Evolutionary conservation across 2,113 vertebrate genomes (phyloP).

Genomic region (Noturus placidus): DNA sequence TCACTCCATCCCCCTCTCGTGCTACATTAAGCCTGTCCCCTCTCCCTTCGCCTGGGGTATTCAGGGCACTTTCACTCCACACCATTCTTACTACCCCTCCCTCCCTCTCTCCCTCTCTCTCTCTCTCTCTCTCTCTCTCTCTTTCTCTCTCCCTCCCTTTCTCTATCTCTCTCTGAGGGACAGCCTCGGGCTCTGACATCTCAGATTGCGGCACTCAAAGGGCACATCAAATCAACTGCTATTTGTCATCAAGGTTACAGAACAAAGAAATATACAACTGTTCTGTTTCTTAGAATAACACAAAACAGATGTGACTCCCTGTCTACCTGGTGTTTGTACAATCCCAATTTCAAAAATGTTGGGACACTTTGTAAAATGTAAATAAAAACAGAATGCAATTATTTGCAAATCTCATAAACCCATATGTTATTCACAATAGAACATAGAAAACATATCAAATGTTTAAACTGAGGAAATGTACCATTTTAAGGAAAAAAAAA

Average conservation of each 20-base stretch:
- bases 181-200: conserved; percentile 43
- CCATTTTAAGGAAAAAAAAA: no score
- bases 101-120: conserved; percentile 21
- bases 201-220: conserved; percentile 49
- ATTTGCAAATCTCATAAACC: no score
- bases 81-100: conserved; percentile 33
- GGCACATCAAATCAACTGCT: conserved; percentile 50
- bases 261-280: conserved; percentile 47
- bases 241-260: conserved; percentile 50
- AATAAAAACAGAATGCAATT: no score
- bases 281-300: conserved; percentile 13
- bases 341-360: no score
- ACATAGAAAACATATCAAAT: no score
- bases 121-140: conserved; percentile 21
- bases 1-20: background rate
- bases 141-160: conserved; percentile 22
- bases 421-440: no score
- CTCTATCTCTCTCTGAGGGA: conserved; percentile 17
- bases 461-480: no score
- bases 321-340: background rate
- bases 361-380: no score
- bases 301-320: background rate
- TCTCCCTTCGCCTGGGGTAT: conserved; percentile 37
- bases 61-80: conserved; percentile 33
- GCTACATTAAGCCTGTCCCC: conserved; percentile 37